phyloP scores from a whole-genome alignment of 2,797 vertebrate species.

The Spea hammondii region DNA sequence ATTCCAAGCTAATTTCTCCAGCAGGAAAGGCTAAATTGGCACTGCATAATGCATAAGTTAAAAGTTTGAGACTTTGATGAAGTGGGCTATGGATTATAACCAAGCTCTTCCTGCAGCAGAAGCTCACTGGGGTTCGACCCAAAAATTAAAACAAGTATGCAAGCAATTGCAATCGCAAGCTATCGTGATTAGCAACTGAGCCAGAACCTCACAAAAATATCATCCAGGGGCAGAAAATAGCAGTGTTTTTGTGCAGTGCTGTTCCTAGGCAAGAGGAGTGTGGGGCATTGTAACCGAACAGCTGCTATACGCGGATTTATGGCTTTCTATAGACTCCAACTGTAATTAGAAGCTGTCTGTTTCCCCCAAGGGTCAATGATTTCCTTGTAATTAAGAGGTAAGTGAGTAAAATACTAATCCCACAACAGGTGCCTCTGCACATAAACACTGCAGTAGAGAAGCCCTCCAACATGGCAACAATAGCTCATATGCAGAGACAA shows the following conservation, averaged over 20 bases:
- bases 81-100: no score
- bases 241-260: background rate
- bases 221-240: background rate
- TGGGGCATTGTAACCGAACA: constrained; percentile 6
- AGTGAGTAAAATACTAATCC: constrained; percentile 16
- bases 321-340: constrained; percentile 12
- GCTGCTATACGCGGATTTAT: constrained; percentile 27
- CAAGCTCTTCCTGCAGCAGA: no score
- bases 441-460: background rate
- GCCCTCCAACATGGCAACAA: background rate
- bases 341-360: constrained; percentile 21
- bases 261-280: background rate
- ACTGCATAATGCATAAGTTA: no score
- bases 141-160: no score
- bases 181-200: no score
- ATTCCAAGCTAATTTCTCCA: no score
- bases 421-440: constrained; percentile 26
- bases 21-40: no score
- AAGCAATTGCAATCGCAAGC: no score
- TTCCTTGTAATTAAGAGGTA: constrained; percentile 30
- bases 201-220: no score
- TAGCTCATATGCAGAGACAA: no score
- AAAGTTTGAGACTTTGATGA: no score
- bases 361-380: constrained; percentile 14
- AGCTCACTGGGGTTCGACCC: no score